Conservation (phyloP, 2,113 vertebrate species). For the Cygnus buccinator region DNA sequence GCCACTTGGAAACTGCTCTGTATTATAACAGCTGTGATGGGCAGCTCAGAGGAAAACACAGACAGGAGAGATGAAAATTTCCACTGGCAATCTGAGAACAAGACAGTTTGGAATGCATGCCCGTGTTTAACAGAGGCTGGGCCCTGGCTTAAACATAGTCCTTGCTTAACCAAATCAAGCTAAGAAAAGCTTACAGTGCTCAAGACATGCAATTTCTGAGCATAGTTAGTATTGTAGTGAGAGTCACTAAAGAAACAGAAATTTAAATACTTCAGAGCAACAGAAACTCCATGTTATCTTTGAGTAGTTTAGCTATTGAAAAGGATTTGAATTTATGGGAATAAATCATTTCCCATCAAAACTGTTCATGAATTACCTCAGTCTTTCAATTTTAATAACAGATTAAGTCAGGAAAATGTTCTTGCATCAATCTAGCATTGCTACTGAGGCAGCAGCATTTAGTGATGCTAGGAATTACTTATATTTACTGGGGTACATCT, state of each 20-base stretch:
- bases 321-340: background rate
- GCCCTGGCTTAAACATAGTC: slow-evolving; percentile 28
- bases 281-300: background rate
- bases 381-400: background rate
- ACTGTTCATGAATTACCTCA: background rate
- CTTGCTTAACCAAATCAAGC: slow-evolving; percentile 13
- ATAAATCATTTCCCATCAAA: background rate
- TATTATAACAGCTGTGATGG: background rate
- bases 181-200: slow-evolving; percentile 39
- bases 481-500: background rate
- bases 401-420: background rate
- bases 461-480: background rate
- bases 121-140: background rate
- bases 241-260: background rate
- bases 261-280: background rate
- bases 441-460: background rate
- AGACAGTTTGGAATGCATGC: background rate
- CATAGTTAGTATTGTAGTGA: background rate
- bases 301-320: background rate
- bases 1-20: background rate
- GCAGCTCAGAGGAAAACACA: background rate
- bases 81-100: background rate
- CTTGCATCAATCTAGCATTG: accelerated
- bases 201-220: background rate
- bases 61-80: background rate